A percentile compares a stretch with the other conserved stretches of the same genome.
Evolutionary conservation across 2,113 vertebrate genomes (phyloP).

Genomic region (Progne subis): DNA sequence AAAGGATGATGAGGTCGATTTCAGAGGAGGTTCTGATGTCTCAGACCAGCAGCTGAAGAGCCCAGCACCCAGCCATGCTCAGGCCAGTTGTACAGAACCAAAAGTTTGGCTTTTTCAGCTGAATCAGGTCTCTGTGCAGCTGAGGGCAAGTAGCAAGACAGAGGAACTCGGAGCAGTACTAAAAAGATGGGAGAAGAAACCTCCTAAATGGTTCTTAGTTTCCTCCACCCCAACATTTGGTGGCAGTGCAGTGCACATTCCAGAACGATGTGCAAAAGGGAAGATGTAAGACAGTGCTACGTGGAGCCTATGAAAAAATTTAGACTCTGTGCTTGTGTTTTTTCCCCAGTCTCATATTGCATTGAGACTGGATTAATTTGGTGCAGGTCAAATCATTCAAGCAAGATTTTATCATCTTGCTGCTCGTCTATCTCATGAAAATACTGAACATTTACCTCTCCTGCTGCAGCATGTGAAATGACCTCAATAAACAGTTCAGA

Average conservation of each 20-base stretch:
- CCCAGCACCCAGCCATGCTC: background rate
- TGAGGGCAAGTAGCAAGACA: background rate
- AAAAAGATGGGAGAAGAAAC: background rate
- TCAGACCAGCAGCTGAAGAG: background rate
- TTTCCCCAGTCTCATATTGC: background rate
- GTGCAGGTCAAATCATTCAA: background rate
- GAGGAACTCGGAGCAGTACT: background rate
- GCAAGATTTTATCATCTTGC: background rate
- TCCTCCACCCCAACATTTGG: background rate
- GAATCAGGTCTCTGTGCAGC: background rate
- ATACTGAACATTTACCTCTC: background rate
- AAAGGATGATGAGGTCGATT: background rate
- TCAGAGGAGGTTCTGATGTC: background rate
- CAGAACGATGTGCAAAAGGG: background rate
- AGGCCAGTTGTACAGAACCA: background rate
- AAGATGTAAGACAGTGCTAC: background rate
- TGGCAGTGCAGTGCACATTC: fast-evolving
- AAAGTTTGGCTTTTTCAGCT: background rate
- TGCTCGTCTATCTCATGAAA: background rate
- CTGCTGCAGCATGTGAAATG: background rate
- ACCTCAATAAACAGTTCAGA: background rate
- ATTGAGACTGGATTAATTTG: background rate
- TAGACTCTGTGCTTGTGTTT: background rate
- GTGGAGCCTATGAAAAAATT: background rate
- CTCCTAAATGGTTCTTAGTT: background rate